phyloP scores from a whole-genome alignment of 2,888 invertebrate species.

The Scaptomyza polygonia region DNA sequence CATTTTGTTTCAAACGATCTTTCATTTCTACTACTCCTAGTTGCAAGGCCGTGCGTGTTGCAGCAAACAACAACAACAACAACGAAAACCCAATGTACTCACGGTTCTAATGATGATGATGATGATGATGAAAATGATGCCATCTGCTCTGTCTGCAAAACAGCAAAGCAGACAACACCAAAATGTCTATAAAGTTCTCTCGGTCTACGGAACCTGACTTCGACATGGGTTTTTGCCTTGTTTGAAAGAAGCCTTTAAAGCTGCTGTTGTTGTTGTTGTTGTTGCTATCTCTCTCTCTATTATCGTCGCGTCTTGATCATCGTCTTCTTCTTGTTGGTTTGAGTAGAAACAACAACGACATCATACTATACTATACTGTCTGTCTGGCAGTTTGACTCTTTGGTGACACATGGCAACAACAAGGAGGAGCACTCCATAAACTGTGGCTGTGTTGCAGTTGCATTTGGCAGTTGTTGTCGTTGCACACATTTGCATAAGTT shows the following conservation, averaged over 20 bases:
- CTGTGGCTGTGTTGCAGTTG: constrained; percentile 48
- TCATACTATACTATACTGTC: constrained; percentile 72
- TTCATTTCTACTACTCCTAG: too few species aligned
- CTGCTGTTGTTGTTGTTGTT: constrained; percentile 11
- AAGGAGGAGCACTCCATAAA: constrained; percentile 64
- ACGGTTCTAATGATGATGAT: constrained; percentile 38
- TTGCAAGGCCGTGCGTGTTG: constrained; percentile 31
- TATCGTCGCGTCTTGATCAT: constrained; percentile 68
- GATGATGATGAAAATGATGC: constrained; percentile 58
- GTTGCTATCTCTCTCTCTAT: constrained; percentile 53
- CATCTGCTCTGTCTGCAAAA: constrained; percentile 51
- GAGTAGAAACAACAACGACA: constrained; percentile 37
- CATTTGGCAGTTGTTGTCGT: constrained; percentile 20
- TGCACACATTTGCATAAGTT: constrained; percentile 69
- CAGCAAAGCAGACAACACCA: constrained; percentile 15
- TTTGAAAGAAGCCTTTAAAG: constrained; percentile 9
- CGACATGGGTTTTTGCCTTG: constrained; percentile 56
- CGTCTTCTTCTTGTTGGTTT: constrained; percentile 28
- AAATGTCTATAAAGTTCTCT: constrained; percentile 36
- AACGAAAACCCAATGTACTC: constrained; percentile 10
- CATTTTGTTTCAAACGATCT: neutral
- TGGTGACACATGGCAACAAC: constrained; percentile 75
- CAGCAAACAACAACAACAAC: constrained; percentile 6
- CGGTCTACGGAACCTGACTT: constrained; percentile 11
- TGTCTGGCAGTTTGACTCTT: constrained; percentile 69